A percentile compares a stretch with the other conserved stretches of the same genome.
phyloP scores from a whole-genome alignment of 2,113 vertebrate genomes.

The Channa argus region DNA sequence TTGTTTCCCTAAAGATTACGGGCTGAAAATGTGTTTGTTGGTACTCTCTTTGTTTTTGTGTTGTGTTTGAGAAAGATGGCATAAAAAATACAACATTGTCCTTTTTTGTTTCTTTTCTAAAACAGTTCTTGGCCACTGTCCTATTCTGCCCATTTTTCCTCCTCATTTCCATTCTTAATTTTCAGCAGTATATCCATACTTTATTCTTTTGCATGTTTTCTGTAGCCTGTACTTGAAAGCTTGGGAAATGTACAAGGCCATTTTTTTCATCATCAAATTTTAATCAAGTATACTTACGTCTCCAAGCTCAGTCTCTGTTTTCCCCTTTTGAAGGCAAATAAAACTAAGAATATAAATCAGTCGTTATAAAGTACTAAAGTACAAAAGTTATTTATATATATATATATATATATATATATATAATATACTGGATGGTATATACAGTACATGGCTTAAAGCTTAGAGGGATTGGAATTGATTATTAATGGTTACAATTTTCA shows the following conservation, averaged over 20 bases:
- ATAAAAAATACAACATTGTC: conserved; percentile 19
- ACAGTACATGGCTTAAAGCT: conserved; percentile 5
- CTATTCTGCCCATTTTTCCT: not conserved
- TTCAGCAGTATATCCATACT: not conserved
- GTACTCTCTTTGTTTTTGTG: conserved; percentile 36
- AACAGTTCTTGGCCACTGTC: conserved; percentile 4
- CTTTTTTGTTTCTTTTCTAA: not conserved
- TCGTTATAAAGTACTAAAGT: conserved; percentile 8
- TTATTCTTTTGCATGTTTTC: conserved; percentile 13
- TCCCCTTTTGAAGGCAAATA: not conserved
- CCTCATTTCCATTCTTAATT: conserved; percentile 6
- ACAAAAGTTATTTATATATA: too few species aligned
- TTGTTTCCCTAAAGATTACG: conserved; percentile 13
- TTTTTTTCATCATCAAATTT: conserved; percentile 2
- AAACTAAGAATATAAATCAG: conserved; percentile 31
- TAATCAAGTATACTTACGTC: not conserved
- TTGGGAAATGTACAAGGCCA: not conserved
- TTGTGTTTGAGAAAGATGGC: conserved; percentile 18
- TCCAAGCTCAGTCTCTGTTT: not conserved
- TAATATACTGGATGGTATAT: conserved; percentile 19
- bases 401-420: too few species aligned
- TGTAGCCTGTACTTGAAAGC: not conserved
- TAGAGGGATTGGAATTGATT: conserved; percentile 60
- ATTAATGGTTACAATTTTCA: too few species aligned
- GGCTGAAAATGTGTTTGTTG: conserved; percentile 20